phyloP scores from a whole-genome alignment of 64 coral and sea anemone species.

The Catalaphyllia jardinei region DNA sequence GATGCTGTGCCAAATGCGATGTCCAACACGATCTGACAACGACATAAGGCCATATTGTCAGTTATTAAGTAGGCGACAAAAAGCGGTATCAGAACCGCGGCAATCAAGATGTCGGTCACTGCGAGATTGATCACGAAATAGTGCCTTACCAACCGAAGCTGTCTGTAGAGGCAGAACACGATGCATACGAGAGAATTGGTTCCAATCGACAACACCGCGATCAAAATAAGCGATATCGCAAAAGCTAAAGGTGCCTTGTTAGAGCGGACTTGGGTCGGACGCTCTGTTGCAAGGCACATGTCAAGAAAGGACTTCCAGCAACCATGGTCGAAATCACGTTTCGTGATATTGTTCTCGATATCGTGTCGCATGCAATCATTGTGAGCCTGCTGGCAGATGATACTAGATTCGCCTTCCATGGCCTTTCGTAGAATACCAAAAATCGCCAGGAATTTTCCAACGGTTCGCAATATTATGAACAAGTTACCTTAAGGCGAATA shows the following conservation, averaged over 20 bases:
- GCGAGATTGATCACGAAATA: slow-evolving; percentile 91
- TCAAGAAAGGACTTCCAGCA: slow-evolving; percentile 81
- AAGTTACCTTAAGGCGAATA: too few species aligned
- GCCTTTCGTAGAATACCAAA: neutral
- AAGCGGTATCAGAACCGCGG: slow-evolving; percentile 54
- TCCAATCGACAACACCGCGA: slow-evolving; percentile 51
- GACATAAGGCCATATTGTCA: slow-evolving; percentile 41
- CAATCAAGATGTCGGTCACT: slow-evolving; percentile 73
- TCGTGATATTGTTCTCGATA: slow-evolving; percentile 11
- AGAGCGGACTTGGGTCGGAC: neutral
- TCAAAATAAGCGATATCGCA: slow-evolving; percentile 42
- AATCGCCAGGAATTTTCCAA: neutral
- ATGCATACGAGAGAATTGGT: slow-evolving; percentile 72
- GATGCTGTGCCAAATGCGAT: slow-evolving; percentile 76
- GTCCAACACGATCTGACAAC: slow-evolving; percentile 64
- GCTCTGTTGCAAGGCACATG: slow-evolving; percentile 4
- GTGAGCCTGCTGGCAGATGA: neutral
- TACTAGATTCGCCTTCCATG: neutral
- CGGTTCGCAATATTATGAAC: too few species aligned
- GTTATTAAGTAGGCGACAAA: slow-evolving; percentile 55
- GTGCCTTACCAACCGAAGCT: slow-evolving; percentile 81
- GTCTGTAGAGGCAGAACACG: slow-evolving; percentile 76
- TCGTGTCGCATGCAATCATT: slow-evolving; percentile 12
- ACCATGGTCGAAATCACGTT: slow-evolving; percentile 20
- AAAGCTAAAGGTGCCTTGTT: neutral